A percentile compares a stretch with the other conserved stretches of the same genome.
Evolutionary conservation across 92 coral and sea anemone genomes (phyloP).

Genomic region (Parazoanthus atlanticus): DNA sequence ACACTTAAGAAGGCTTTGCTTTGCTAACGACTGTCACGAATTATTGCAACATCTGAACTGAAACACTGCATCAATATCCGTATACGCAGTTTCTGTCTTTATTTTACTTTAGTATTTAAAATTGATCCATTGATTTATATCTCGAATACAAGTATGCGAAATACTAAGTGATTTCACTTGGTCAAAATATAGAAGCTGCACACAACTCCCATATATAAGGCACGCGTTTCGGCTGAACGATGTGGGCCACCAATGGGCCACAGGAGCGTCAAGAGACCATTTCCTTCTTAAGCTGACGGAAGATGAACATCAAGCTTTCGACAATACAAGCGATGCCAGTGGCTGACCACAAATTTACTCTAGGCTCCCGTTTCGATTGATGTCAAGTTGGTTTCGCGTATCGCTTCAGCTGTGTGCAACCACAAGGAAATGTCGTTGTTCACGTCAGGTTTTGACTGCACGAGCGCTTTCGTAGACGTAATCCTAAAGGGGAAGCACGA

Average conservation of each 20-base stretch:
- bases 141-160: not conserved
- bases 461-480: not conserved
- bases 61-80: too few species aligned
- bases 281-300: not conserved
- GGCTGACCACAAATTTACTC: not conserved
- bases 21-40: not conserved
- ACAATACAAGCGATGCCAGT: not conserved
- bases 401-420: not conserved
- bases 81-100: not conserved
- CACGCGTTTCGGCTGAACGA: not conserved
- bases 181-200: not conserved
- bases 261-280: not conserved
- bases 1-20: not conserved
- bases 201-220: not conserved
- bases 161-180: not conserved
- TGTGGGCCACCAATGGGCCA: too few species aligned
- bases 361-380: not conserved
- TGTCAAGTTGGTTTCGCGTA: not conserved
- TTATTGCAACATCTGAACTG: too few species aligned
- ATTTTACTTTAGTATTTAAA: not conserved
- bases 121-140: too few species aligned
- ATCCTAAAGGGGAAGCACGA: not conserved
- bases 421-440: not conserved
- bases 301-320: not conserved
- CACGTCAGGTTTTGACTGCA: not conserved